A percentile compares a stretch with the other conserved stretches of the same genome.
Evolutionary conservation across 2,797 vertebrate species (phyloP).

Genomic region (Bryconaethiops microstoma): DNA sequence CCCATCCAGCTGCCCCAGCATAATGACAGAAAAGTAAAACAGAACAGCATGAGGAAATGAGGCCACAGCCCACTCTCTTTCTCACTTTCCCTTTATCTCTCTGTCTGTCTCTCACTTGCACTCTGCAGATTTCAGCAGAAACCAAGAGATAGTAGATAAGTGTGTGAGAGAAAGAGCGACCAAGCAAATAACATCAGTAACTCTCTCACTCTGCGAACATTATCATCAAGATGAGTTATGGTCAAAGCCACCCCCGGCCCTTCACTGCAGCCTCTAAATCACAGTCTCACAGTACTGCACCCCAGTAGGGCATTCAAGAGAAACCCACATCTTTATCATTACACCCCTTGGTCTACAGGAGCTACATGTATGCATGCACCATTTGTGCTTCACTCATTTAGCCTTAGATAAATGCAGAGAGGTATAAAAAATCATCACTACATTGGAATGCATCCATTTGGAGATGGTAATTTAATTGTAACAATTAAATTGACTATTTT

Average conservation of each 20-base stretch:
- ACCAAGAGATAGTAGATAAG: constrained; percentile 2
- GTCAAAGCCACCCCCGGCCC: constrained; percentile 15
- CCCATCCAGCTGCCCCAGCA: constrained; percentile 30
- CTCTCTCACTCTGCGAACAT: constrained; percentile 19
- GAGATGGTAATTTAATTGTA: neutral
- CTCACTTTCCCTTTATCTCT: constrained; percentile 1
- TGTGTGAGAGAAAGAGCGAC: neutral
- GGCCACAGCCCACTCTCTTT: constrained; percentile 43
- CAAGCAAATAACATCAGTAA: constrained; percentile 21
- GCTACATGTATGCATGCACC: neutral
- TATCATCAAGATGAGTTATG: constrained; percentile 20
- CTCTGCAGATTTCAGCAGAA: constrained; percentile 46
- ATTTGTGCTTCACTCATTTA: neutral
- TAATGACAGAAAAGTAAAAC: constrained; percentile 15
- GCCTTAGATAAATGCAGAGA: neutral
- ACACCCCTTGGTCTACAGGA: neutral
- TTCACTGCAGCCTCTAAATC: constrained; percentile 25
- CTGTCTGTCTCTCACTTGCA: constrained; percentile 4
- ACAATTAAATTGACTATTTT: too few species aligned
- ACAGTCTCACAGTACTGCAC: neutral
- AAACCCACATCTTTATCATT: neutral
- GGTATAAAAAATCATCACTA: too few species aligned
- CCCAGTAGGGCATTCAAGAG: neutral
- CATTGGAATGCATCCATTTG: neutral
- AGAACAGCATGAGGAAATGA: constrained; percentile 46